Conservation (phyloP, 1,140 invertebrate species). For the Harlomillsia oculata region DNA sequence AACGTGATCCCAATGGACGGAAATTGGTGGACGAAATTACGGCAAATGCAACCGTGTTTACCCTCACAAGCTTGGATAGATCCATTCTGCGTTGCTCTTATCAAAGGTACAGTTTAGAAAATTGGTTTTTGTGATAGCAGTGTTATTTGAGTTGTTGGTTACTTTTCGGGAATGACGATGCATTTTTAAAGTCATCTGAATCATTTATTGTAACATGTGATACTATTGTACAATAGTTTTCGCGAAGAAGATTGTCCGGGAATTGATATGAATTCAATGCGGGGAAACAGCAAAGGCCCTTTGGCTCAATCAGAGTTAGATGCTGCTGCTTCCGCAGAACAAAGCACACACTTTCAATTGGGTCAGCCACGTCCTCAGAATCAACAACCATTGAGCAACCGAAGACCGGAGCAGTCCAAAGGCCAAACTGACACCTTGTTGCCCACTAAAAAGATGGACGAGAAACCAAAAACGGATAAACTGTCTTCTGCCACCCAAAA, state of each 20-base stretch:
- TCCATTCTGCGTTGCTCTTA: too few relatives aligned
- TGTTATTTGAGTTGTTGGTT: too few relatives aligned
- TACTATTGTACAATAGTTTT: conserved; percentile 2
- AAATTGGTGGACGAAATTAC: background rate
- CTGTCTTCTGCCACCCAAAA: background rate
- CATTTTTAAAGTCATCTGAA: too few relatives aligned
- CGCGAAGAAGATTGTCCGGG: conserved; percentile 20
- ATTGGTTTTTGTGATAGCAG: too few relatives aligned
- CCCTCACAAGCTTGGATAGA: conserved; percentile 24
- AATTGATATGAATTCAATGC: conserved; percentile 5
- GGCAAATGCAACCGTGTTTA: conserved; percentile 22
- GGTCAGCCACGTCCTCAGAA: conserved; percentile 11
- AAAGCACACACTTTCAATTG: conserved; percentile 16
- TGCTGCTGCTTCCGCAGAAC: conserved; percentile 5
- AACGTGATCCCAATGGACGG: background rate
- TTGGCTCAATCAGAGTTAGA: conserved; percentile 7
- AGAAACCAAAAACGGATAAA: conserved; percentile 19
- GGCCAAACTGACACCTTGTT: background rate
- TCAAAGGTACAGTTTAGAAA: too few relatives aligned
- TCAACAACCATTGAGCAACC: background rate
- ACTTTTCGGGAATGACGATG: too few relatives aligned
- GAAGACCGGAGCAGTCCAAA: background rate
- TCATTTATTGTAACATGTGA: background rate
- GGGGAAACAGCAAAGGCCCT: conserved; percentile 16
- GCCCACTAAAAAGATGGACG: conserved; percentile 1